Evolutionary conservation across 2,113 vertebrate species (phyloP).

Genomic region (Silurus meridionalis): DNA sequence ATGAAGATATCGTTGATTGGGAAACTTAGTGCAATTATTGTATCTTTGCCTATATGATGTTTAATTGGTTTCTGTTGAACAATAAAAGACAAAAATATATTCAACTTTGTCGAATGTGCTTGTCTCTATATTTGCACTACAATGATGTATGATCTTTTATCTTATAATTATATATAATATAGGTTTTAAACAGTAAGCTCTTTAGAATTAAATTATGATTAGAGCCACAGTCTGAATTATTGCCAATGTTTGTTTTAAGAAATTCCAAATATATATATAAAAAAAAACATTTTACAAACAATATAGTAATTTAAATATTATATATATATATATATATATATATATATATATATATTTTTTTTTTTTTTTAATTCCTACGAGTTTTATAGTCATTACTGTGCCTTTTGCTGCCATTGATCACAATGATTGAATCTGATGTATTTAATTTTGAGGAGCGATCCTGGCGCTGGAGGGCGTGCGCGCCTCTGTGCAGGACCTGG

Average conservation of each 20-base stretch:
- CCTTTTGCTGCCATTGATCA: too few species aligned
- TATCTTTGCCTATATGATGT: not conserved
- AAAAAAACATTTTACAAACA: not conserved
- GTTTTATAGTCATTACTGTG: too few species aligned
- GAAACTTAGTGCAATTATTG: not conserved
- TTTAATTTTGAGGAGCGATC: not conserved
- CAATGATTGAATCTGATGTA: not conserved
- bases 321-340: too few species aligned
- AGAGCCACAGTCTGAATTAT: not conserved
- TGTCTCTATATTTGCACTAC: not conserved
- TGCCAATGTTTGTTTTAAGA: not conserved
- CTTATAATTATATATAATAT: not conserved
- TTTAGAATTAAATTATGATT: not conserved
- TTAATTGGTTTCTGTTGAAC: not conserved
- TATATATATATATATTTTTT: too few species aligned
- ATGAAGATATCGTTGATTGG: not conserved
- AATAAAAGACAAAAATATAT: not conserved
- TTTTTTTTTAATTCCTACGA: too few species aligned
- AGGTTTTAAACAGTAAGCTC: not conserved
- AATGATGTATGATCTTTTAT: too few species aligned
- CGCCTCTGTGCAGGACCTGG: conserved; percentile 10
- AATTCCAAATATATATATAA: not conserved
- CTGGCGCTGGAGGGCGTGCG: conserved; percentile 31
- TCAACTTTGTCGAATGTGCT: not conserved
- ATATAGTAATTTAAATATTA: not conserved